Base-by-base conservation (phyloP, 2,113 vertebrate genomes). In the Stegastes partitus region DNA sequence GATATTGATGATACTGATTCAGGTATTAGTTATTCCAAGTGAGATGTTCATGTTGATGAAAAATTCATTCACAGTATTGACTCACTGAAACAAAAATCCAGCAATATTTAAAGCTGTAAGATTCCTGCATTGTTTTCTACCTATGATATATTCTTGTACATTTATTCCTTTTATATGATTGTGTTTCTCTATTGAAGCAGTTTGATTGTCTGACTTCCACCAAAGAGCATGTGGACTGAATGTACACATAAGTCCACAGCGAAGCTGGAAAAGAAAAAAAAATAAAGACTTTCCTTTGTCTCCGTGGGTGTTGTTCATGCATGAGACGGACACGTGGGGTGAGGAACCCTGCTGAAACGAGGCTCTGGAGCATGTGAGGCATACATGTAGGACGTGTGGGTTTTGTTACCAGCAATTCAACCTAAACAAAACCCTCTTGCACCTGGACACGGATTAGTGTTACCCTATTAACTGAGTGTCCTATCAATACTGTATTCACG, bases 221-320 rank as follows among this genome's bases (percentile, higher is more conserved):
- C 57, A 31, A 53, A 78, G 64, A 68, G 72, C 19, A 21, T 66
- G 10, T 70, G 59, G 54, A 39, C 26, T 77, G 18, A 78, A 81
- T 34, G 31, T 34, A 44, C 26, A 71, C n/a, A 73, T 12, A 51
- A 50, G 50, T 74, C 49, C 25, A 63, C 6, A 2, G 22, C 25
- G 73, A 72, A 77, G 56, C 68, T 83, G 19, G 81, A 91, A 91
- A 89, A 84, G 86, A 82, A 50, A 74, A 21, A 84, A 14, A 5
- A 15, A 7, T 77, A 54, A 79, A 71, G 63, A 61, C 62, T 59
- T 55, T 58, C 21, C 58, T 77, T 87, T 68, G 56, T 83, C 50
- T 79, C 21, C 11, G 28, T 74, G 45, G 22, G 26, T 83, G 34
- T 25, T 75, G 23, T 81, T 87, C 7, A 28, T 78, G 28, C 18